Percentiles rank a stretch among this genome's conserved stretches.
These are phyloP conservation scores for Andricus curvator DNA, from an alignment of 2,888 invertebrate genomes.

Conservation along the genomic window DNA sequence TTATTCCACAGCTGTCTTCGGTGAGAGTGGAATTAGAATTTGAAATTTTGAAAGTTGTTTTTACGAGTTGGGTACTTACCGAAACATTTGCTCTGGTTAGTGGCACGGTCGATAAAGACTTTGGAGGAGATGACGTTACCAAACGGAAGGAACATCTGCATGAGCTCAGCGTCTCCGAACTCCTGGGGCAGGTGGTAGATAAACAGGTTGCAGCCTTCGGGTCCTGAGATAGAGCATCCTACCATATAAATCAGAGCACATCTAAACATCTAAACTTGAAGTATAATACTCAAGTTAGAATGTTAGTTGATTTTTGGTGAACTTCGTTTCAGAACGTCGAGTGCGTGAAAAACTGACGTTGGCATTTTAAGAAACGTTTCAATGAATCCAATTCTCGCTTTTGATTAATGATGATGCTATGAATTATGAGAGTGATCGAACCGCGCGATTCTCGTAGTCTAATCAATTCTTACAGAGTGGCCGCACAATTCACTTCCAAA, in stretches of 20 bases:
- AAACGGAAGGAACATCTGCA: conserved; percentile 99
- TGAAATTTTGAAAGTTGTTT: conserved; percentile 29
- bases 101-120: conserved; percentile 99
- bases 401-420: conserved; percentile 62
- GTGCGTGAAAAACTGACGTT: conserved; percentile 37
- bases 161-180: conserved; percentile 99
- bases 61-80: conserved; percentile 84
- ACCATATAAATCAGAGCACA: conserved; percentile 79
- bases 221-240: conserved; percentile 98
- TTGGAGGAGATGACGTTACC: conserved; percentile 99
- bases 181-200: conserved; percentile 99
- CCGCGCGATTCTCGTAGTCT: conserved; percentile 61
- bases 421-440: conserved; percentile 68
- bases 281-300: conserved; percentile 78
- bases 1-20: not conserved
- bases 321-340: conserved; percentile 59
- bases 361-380: conserved; percentile 9
- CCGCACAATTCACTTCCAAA: conserved; percentile 2
- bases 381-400: conserved; percentile 19
- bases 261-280: conserved; percentile 79
- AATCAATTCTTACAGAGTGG: conserved; percentile 4
- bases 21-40: conserved; percentile 31
- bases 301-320: conserved; percentile 71
- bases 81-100: conserved; percentile 99
- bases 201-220: conserved; percentile 99